These are phyloP conservation scores for Nerophis lumbriciformis DNA, from an alignment of 2,113 vertebrate genomes.

Conservation along the genomic window DNA sequence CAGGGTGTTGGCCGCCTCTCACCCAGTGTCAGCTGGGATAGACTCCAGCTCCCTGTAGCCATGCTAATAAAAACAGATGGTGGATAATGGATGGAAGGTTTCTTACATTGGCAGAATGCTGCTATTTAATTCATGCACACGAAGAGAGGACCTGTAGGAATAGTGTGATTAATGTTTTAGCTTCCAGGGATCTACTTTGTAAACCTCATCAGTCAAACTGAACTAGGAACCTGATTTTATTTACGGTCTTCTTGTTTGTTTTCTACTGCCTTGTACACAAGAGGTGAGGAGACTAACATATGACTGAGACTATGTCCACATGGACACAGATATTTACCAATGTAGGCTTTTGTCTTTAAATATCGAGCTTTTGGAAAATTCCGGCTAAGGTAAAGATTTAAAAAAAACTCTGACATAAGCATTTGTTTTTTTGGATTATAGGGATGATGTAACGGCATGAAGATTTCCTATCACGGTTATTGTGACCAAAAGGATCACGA, in stretches of 20 bases:
- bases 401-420: no score
- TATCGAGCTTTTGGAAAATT: no score
- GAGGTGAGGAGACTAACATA: not conserved
- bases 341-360: no score
- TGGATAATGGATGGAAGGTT: conserved; percentile 5
- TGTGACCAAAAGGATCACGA: no score
- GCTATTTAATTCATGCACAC: conserved; percentile 8
- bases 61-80: not conserved
- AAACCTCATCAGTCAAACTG: conserved; percentile 24
- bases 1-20: not conserved
- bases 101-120: conserved; percentile 13
- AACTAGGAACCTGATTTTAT: conserved; percentile 9
- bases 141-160: conserved; percentile 14
- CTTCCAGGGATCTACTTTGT: conserved; percentile 9
- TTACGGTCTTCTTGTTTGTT: not conserved
- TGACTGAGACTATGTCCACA: no score
- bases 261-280: not conserved
- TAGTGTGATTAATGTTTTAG: conserved; percentile 25
- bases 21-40: not conserved
- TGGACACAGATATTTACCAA: no score
- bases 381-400: no score
- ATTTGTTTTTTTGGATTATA: no score
- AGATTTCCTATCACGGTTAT: no score
- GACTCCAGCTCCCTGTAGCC: not conserved
- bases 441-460: no score